Base-by-base conservation (phyloP, 2,888 invertebrate genomes). In the Leucophora obtusa region DNA sequence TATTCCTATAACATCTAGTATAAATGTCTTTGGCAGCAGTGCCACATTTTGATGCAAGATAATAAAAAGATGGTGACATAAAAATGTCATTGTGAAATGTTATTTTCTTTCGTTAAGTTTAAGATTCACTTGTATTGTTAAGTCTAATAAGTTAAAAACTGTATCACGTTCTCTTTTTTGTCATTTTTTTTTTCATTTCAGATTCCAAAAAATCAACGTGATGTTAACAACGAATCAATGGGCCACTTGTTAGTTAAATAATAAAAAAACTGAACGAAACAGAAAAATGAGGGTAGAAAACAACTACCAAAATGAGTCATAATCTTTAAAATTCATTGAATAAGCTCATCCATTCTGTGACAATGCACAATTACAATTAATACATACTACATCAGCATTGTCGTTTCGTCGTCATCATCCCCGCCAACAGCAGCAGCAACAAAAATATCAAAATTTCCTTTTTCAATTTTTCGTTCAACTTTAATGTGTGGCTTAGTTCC, bases 371-470 rank as follows among this genome's bases (percentile, higher is more conserved):
- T 77, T 66, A 71, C 71, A 71, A 77, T 71, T 77, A 77, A 77
- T 54, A 59, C 77, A 77, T 71, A 50, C n/a, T n/a, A n/a, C 58
- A 53, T 33, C 58, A 59, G 59, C 59, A 53, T 65, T 65, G 63
- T 65, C 28, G 65, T 33, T 69, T 33, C 50, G 47, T 18, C 24
- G 56, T 63, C 63, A 58, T 50, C 66, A 60, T 24, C 28, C 82
- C 83, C 74, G 72, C 47, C 80, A 84, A 76, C 77, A 81, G 56
- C 83, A 84, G 73, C 83, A 79, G 35, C 81, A 82, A 28, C 62
- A n/a, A n/a, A n/a, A n/a, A n/a, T n/a, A 59, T 14, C 72, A 82
- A 28, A 28, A 28, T 28, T 6, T 28, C 28, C 28, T 28, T 28
- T 28, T 28, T 28, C 1, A 6, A 7, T 28, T 28, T 28, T 74